A percentile compares a stretch with the other conserved stretches of the same genome.
phyloP scores from a whole-genome alignment of 2,888 invertebrate genomes.

The Acanthosepion pharaonis region DNA sequence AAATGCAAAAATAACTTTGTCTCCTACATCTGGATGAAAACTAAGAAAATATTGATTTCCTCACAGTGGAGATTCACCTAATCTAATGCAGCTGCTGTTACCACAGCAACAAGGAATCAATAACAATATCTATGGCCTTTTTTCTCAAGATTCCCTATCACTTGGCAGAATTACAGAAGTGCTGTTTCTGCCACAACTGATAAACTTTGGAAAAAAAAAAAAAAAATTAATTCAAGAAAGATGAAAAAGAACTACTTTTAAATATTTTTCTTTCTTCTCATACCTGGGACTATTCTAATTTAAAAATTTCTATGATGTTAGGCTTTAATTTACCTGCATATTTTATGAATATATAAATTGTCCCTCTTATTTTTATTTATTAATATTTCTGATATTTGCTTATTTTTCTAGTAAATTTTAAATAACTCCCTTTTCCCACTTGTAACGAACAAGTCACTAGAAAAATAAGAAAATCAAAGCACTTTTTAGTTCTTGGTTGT shows the following conservation, averaged over 20 bases:
- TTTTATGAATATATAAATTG: background rate
- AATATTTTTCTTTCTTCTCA: background rate
- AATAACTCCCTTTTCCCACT: background rate
- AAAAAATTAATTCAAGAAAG: background rate
- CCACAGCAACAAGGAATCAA: constrained; percentile 22
- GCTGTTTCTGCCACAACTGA: background rate
- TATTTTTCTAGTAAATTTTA: too few relatives aligned
- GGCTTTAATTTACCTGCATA: background rate
- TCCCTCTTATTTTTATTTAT: background rate
- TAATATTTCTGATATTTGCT: too few relatives aligned
- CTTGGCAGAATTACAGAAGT: background rate
- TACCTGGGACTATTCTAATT: background rate
- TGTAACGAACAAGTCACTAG: background rate
- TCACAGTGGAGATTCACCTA: background rate
- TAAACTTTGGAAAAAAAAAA: background rate
- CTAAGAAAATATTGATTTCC: constrained; percentile 15
- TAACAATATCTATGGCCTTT: constrained; percentile 24
- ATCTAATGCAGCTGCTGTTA: constrained; percentile 33
- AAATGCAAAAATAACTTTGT: constrained; percentile 4
- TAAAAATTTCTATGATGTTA: background rate
- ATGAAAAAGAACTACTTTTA: background rate
- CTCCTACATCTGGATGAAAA: background rate
- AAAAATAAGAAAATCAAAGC: background rate
- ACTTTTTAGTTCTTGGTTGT: background rate
- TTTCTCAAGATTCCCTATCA: background rate